Evolutionary conservation across 1,140 invertebrate genomes (phyloP).

Genomic region (Atta texana): DNA sequence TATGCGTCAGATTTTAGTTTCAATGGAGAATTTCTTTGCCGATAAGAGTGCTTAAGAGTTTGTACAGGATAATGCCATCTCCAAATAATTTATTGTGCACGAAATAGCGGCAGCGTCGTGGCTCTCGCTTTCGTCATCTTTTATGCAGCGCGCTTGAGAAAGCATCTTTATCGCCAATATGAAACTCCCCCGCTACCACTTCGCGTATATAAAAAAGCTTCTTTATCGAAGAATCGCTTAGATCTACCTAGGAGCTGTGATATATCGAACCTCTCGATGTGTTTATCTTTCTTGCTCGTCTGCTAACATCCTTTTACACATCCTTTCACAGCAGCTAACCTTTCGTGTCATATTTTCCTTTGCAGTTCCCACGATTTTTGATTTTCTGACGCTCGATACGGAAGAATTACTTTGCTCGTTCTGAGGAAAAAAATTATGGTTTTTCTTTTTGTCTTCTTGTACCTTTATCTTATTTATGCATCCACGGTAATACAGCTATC

Average conservation of each 20-base stretch:
- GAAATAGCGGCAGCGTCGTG: conserved; percentile 36
- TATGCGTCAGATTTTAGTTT: neutral
- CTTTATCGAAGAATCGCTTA: conserved; percentile 60
- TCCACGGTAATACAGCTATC: neutral
- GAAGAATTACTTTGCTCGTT: conserved; percentile 28
- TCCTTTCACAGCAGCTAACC: conserved; percentile 4
- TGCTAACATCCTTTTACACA: conserved; percentile 22
- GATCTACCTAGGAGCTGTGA: conserved; percentile 21
- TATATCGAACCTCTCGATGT: conserved; percentile 41
- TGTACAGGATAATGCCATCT: conserved; percentile 44
- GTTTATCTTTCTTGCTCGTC: conserved; percentile 22
- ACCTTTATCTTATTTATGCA: conserved; percentile 53
- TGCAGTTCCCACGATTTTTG: conserved; percentile 24
- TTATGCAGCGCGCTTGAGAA: conserved; percentile 51
- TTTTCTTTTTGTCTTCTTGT: conserved; percentile 10
- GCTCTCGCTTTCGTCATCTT: conserved; percentile 49
- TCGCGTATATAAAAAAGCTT: conserved; percentile 64
- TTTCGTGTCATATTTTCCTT: conserved; percentile 53
- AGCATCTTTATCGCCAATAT: conserved; percentile 24
- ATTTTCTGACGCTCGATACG: conserved; percentile 50
- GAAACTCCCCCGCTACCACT: conserved; percentile 53
- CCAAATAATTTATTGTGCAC: conserved; percentile 56
- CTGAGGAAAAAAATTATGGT: neutral
- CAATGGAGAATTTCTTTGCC: conserved; percentile 27
- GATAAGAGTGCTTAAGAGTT: conserved; percentile 19